Evolutionary conservation across 2,113 vertebrate species (phyloP).

Genomic region (Chaenogobius annularis): DNA sequence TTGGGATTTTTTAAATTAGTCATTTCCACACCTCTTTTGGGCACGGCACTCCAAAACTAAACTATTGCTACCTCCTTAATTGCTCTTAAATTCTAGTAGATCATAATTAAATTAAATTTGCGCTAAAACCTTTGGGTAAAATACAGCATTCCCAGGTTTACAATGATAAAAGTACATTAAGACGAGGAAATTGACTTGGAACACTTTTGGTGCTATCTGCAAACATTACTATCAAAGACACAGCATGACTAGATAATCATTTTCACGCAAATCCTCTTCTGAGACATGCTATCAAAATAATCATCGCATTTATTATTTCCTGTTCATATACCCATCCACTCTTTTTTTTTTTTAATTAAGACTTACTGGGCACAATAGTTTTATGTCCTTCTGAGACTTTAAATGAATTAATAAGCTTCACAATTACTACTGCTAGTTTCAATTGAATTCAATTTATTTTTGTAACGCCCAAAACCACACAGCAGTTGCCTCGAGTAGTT

Average conservation of each 20-base stretch:
- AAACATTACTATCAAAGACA: not conserved
- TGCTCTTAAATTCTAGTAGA: not conserved
- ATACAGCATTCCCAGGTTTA: conserved; percentile 5
- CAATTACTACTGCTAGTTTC: conserved; percentile 1
- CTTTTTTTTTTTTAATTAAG: conserved; percentile 6
- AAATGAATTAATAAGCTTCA: conserved; percentile 3
- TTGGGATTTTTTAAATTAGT: not conserved
- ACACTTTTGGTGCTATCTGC: not conserved
- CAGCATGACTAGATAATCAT: not conserved
- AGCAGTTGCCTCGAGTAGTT: too few species aligned
- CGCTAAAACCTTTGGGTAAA: not conserved
- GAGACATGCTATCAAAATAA: not conserved
- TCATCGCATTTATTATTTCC: conserved; percentile 1
- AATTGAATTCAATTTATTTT: too few species aligned
- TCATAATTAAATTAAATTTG: not conserved
- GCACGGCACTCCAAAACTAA: not conserved
- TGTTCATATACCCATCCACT: conserved; percentile 30
- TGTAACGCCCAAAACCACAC: too few species aligned
- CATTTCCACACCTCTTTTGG: not conserved
- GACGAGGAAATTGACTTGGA: not conserved
- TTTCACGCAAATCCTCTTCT: conserved; percentile 1
- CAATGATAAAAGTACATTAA: conserved; percentile 3
- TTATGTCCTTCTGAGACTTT: not conserved
- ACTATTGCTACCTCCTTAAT: not conserved
- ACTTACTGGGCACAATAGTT: not conserved